Percentiles rank a stretch among this genome's conserved stretches.
These are phyloP conservation scores for Leucoma salicis DNA, from an alignment of 2,888 invertebrate genomes.

Conservation along the genomic window DNA sequence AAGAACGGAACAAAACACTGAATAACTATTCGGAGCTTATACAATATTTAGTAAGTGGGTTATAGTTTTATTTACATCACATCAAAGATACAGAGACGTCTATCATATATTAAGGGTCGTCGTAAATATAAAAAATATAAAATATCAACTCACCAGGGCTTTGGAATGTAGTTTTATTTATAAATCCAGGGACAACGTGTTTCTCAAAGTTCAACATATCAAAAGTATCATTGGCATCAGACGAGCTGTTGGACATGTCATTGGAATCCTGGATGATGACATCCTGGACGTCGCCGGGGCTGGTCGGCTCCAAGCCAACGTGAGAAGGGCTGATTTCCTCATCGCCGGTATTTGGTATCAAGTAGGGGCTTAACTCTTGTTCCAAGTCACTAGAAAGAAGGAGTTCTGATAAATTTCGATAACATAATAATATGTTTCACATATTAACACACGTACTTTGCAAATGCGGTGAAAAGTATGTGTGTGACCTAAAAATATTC, in stretches of 20 bases:
- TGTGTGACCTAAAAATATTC: too few relatives aligned
- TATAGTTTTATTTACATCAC: too few relatives aligned
- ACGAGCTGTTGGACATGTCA: slow-evolving; percentile 53
- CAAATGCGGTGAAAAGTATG: too few relatives aligned
- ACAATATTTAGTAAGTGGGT: too few relatives aligned
- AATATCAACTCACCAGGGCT: slow-evolving; percentile 42
- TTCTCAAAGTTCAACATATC: slow-evolving; percentile 71
- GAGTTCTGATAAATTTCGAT: not conserved
- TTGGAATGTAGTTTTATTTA: slow-evolving; percentile 73
- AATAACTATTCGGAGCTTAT: too few relatives aligned
- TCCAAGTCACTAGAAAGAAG: slow-evolving; percentile 72
- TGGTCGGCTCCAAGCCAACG: slow-evolving; percentile 49
- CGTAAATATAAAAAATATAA: too few relatives aligned
- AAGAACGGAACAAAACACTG: too few relatives aligned
- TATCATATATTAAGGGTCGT: too few relatives aligned
- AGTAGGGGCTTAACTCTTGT: slow-evolving; percentile 82
- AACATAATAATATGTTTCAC: not conserved
- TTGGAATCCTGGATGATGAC: slow-evolving; percentile 59
- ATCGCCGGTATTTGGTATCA: slow-evolving; percentile 72
- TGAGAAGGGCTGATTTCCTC: slow-evolving; percentile 49
- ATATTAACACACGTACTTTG: not conserved
- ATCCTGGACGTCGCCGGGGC: slow-evolving; percentile 55
- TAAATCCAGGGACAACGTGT: slow-evolving; percentile 71
- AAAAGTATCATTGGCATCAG: slow-evolving; percentile 54
- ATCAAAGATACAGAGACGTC: too few relatives aligned